Conservation (phyloP, 2,888 invertebrate species). For the Tuta absoluta region DNA sequence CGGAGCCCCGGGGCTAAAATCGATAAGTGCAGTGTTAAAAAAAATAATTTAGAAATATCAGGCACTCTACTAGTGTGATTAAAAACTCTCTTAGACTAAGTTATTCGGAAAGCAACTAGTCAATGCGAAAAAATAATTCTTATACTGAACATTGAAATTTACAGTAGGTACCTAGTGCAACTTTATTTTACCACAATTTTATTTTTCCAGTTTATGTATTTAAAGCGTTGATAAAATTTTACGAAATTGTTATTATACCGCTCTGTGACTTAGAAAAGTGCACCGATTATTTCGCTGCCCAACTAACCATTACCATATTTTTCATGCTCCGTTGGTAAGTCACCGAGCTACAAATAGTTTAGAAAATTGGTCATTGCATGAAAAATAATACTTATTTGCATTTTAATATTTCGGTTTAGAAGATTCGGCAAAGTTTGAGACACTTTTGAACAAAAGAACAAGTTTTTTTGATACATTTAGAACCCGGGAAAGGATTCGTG, state of each 20-base stretch:
- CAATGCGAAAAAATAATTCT: neutral
- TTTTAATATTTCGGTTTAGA: too few relatives aligned
- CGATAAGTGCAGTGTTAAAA: too few relatives aligned
- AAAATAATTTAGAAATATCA: too few relatives aligned
- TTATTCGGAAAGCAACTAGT: neutral
- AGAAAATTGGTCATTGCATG: neutral
- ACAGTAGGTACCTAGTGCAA: neutral
- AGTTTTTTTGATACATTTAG: too few relatives aligned
- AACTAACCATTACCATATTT: neutral
- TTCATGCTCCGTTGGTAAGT: neutral
- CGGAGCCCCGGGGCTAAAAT: too few relatives aligned
- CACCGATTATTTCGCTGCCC: neutral
- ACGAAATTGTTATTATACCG: slow-evolving; percentile 1
- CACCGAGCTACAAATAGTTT: neutral
- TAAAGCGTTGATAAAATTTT: neutral
- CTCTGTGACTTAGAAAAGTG: neutral
- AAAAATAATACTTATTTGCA: neutral
- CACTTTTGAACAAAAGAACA: too few relatives aligned
- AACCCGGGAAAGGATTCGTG: too few relatives aligned
- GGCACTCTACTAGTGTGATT: neutral
- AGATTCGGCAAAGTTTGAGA: too few relatives aligned
- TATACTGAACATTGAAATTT: neutral
- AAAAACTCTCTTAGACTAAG: neutral
- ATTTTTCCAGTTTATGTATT: neutral
- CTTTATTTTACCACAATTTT: too few relatives aligned